Base-by-base conservation (phyloP, 1,140 invertebrate species). In the Himalopsyche phryganea region DNA sequence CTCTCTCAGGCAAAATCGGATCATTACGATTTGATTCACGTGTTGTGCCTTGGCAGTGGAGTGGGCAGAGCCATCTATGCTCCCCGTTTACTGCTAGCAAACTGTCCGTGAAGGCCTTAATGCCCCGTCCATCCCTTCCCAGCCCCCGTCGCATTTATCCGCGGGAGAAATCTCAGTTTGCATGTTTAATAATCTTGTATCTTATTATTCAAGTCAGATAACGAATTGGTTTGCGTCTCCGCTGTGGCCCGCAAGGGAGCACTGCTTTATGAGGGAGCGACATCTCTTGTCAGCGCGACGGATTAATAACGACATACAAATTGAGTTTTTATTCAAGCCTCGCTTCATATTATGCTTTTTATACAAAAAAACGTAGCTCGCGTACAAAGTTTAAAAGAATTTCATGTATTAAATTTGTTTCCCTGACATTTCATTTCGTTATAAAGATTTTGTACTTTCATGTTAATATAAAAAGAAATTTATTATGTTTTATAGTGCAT, bases 171-270 rank as follows among this genome's bases (percentile, higher is more conserved):
- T 63, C 61, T 57, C 57, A 58, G 56, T 63, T 63, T 63, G 61
- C 61, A 63, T 63, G 53, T 54, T 63, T 63, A 63, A 59, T 59
- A 59, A 57, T 48, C 47, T 45, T 52, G 52, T 56, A 59, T 63
- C 57, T 63, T 59, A 47, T 63, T 63, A 63, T 63, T 63, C 61
- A 13, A 57, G 61, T 63, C 61, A 63, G 61, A 63, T 63, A 63
- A 63, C 61, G 55, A 57, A 63, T 63, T 60, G 58, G 58, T 60
- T 51, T 60, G 36, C 51, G 46, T 60, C 61, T 18, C n/a, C 14
- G 48, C 23, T 58, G 20, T 46, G 28, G 23, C 38, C 35, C 14
- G 23, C 45, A 44, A 15, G 17, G 36, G 28, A 36, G 46, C 10
- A 44, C 20, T 38, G 49, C 15, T 40, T 28, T 28, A 28, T 28